Percentiles rank a stretch among this genome's conserved stretches.
Conservation (phyloP, 2,113 vertebrate genomes). For the Cebidichthys violaceus region DNA sequence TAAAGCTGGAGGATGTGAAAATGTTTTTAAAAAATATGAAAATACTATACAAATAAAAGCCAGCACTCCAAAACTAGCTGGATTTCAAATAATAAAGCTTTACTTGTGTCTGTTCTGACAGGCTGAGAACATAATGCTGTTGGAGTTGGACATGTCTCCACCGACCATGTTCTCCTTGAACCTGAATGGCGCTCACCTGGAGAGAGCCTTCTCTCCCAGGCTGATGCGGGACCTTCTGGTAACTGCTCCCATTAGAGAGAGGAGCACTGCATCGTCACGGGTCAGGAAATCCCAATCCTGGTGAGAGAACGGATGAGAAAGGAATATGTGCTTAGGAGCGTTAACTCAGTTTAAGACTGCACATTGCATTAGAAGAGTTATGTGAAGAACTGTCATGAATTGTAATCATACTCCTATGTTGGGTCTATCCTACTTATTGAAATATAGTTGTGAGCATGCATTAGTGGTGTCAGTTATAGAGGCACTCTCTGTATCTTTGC, state of each 20-base stretch:
- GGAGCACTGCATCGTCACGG: conserved; percentile 82
- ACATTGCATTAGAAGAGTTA: neutral
- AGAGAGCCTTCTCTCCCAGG: conserved; percentile 74
- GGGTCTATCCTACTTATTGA: neutral
- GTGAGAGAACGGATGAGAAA: conserved; percentile 78
- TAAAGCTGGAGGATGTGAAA: conserved; percentile 13
- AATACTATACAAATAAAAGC: neutral
- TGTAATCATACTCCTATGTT: neutral
- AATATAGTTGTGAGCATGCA: neutral
- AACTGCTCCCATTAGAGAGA: conserved; percentile 79
- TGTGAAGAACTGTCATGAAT: neutral
- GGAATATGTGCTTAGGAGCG: neutral
- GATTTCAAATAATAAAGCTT: neutral
- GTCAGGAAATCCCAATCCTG: conserved; percentile 93
- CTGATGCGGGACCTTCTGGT: conserved; percentile 53
- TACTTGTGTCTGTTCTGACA: conserved; percentile 59
- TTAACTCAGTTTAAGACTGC: neutral
- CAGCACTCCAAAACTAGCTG: neutral
- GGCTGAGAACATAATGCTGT: conserved; percentile 96
- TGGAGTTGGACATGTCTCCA: conserved; percentile 94
- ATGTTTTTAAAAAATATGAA: no score
- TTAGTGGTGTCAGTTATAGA: neutral
- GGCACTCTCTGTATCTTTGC: neutral
- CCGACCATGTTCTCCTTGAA: conserved; percentile 84
- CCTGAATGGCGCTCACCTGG: conserved; percentile 85